Percentiles rank a stretch among this genome's conserved stretches.
Evolutionary conservation across 1,140 invertebrate genomes (phyloP).

Genomic region (Goniozus legneri): DNA sequence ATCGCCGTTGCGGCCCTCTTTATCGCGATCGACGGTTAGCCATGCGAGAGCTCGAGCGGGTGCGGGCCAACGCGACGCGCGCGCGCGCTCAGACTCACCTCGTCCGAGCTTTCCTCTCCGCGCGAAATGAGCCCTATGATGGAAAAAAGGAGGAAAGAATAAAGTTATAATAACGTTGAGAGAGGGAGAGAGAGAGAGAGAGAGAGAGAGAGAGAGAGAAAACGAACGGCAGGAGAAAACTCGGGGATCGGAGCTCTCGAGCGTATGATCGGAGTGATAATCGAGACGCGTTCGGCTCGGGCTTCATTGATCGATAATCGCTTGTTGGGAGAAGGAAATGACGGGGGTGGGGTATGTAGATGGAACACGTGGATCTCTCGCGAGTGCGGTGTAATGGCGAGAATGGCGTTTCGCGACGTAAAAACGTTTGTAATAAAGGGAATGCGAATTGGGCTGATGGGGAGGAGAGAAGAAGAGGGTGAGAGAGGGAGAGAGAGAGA

Average conservation of each 20-base stretch:
- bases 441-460: neutral
- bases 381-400: neutral
- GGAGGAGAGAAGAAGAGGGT: neutral
- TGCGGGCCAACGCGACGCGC: no score
- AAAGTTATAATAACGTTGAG: neutral
- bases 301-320: neutral
- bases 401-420: neutral
- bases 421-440: neutral
- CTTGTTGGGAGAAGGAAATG: neutral
- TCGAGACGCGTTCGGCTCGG: neutral
- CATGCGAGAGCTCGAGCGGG: no score
- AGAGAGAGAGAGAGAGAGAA: no score
- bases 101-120: no score
- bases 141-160: neutral
- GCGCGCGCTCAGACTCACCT: no score
- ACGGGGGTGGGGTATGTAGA: neutral
- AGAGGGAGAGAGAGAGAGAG: no score
- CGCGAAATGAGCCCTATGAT: no score
- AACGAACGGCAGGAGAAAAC: no score
- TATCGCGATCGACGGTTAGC: no score
- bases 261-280: neutral
- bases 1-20: no score
- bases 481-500: neutral
- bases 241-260: no score
- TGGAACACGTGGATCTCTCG: neutral